Conservation (phyloP, 2,113 vertebrate genomes). For the Chionodraco myersi region DNA sequence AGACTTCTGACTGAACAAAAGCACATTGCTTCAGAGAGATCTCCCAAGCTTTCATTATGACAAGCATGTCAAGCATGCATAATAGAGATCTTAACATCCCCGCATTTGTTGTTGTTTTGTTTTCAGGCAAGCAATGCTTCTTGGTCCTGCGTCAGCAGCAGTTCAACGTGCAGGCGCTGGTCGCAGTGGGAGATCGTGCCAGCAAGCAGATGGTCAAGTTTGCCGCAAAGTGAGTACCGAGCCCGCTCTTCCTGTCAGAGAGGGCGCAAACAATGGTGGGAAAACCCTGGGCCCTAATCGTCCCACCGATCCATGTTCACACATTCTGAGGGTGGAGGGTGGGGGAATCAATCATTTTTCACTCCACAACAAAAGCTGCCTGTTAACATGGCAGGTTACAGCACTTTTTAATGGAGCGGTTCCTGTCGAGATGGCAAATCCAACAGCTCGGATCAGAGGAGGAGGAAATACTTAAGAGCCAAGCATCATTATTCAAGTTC, state of each 20-base stretch:
- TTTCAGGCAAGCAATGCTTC: constrained; percentile 97
- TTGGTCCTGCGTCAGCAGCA: constrained; percentile 98
- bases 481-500: constrained; percentile 64
- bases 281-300: constrained; percentile 86
- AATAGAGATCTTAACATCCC: constrained; percentile 29
- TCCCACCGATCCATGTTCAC: constrained; percentile 89
- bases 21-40: constrained; percentile 14
- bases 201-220: constrained; percentile 99
- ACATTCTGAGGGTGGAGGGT: constrained; percentile 81
- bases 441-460: constrained; percentile 46
- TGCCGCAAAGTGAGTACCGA: constrained; percentile 97
- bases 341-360: constrained; percentile 88
- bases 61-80: constrained; percentile 5
- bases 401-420: constrained; percentile 72
- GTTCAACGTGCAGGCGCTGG: constrained; percentile 96
- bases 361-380: constrained; percentile 77
- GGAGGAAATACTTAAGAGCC: constrained; percentile 61
- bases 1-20: constrained; percentile 15
- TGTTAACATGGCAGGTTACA: constrained; percentile 64
- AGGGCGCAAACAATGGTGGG: constrained; percentile 96
- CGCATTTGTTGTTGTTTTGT: constrained; percentile 72
- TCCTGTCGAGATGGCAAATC: constrained; percentile 78
- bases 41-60: constrained; percentile 31
- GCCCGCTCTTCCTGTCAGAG: constrained; percentile 92
- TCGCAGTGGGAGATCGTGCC: constrained; percentile 96